Base-by-base conservation (phyloP, 23 tunicate genomes). In the Ciona savignyi region DNA sequence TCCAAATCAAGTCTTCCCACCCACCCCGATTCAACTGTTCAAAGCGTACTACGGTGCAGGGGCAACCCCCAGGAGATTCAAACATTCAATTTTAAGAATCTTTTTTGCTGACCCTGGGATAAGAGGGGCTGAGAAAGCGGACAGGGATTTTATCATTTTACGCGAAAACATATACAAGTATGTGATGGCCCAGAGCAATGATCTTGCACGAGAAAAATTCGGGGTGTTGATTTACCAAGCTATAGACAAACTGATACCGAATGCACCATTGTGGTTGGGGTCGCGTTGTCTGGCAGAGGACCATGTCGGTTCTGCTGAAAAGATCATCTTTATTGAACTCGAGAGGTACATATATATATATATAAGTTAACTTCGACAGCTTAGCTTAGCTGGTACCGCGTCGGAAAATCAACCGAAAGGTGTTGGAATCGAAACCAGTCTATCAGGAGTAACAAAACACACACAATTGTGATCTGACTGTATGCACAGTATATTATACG, bases 31-130 rank as follows among this genome's bases (percentile, higher is more conserved):
- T 25, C 30, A 73, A 26, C 72, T 81, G 25, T 81, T 81, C 35
- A 22, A 34, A 22, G 32, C 31, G 19, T 81, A 28, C 49, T 81
- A 81, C 74, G 86, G 86, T 6, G 67, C 31, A 9, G 66, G 32
- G 22, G 86, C 86, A 3, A 71, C 86, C 2, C 71, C 79, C 25
- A 32, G 35, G 30, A 32, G 66, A 0, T 81, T 81, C 67, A 48
- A 81, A 65, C 60, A 66, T 0, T 51, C 81, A 19, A 77, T 77
- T 66, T 32, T 77, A 19, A 33, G 78, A 74, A 78, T 78, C 3
- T 32, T 33, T 26, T 81, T 73, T 42, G 73, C 86, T 9, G 86
- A 81, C 32, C 86, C 86, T 21, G 79, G 78, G n/a, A 64, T 30
- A 9, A 35, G 30, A 19, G 67, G 65, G 24, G 2, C 33, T 42